Evolutionary conservation across 2,113 vertebrate genomes (phyloP).

Genomic region (Hippocampus zosterae): DNA sequence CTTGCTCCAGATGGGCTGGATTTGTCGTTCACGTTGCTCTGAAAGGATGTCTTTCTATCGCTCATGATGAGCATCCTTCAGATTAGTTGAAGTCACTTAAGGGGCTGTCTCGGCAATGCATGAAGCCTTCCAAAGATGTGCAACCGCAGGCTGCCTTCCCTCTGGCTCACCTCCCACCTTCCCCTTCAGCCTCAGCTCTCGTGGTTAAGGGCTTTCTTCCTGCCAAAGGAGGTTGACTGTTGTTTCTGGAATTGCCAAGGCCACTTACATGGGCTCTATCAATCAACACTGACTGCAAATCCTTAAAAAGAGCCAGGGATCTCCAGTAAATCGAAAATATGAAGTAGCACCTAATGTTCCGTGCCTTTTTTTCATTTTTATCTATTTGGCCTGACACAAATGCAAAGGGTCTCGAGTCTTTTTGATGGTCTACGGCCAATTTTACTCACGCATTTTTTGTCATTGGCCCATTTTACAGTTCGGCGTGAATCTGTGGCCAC

Average conservation of each 20-base stretch:
- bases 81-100: constrained; percentile 57
- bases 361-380: neutral
- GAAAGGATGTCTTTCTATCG: constrained; percentile 50
- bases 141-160: constrained; percentile 47
- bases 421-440: constrained; percentile 46
- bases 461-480: constrained; percentile 22
- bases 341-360: constrained; percentile 39
- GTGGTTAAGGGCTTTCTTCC: constrained; percentile 63
- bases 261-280: constrained; percentile 50
- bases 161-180: constrained; percentile 34
- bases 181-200: constrained; percentile 32
- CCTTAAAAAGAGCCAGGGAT: constrained; percentile 34
- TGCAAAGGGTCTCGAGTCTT: constrained; percentile 30
- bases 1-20: constrained; percentile 37
- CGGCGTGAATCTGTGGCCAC: constrained; percentile 27
- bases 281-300: constrained; percentile 41
- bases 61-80: constrained; percentile 56
- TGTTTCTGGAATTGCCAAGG: constrained; percentile 53
- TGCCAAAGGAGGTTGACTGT: constrained; percentile 57
- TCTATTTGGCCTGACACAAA: constrained; percentile 40
- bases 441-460: constrained; percentile 23
- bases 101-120: constrained; percentile 52
- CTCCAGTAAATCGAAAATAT: constrained; percentile 29
- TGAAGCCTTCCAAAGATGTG: constrained; percentile 50
- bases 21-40: constrained; percentile 39